Base-by-base conservation (phyloP, 1,140 invertebrate genomes). In the Zaprionus kolodkinae region DNA sequence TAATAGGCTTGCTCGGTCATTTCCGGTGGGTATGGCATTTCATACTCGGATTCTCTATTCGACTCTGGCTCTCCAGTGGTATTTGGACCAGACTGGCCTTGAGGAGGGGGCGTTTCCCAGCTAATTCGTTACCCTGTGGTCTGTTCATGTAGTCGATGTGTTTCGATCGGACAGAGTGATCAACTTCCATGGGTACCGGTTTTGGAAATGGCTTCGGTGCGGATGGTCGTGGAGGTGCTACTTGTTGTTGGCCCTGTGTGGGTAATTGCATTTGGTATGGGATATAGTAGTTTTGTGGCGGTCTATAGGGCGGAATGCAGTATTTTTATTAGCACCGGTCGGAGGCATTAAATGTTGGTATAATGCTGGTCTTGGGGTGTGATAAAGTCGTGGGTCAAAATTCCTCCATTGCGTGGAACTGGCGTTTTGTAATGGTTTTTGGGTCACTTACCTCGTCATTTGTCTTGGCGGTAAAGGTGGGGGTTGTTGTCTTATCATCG, bases 11-110 rank as follows among this genome's bases (percentile, higher is more conserved):
- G 52, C 15, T 55, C 50, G 52, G 4, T 68, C 17, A 76, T 57
- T 30, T 79, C 73, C 73, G 65, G 66, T 6, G 76, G 66, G 56
- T 59, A 59, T 25, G 56, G 38, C 5, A 40, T 40, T 40, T 40
- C 56, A 38, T 36, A 36, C 21, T 67, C 63, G 45, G 68, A 45
- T 61, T 30, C 38, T 25, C 36, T 33, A 1, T 48, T 21, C 12
- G 67, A 66, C n/a, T 66, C 57, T 45, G 56, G 68, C 50, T 65
- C 71, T 21, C 54, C 48, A 12, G 62, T 38, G 45, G 62, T 64
- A n/a, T 30, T 30, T 30, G 33, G 33, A 35, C 33, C 33, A 35
- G 33, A 35, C 33, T 35, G 33, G 33, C 33, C 33, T 35, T 50
- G 15, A 50, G 38, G 38, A 40, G 38, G 13, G 38, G 38, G 13